Conservation (phyloP, 2,888 invertebrate species). For the Eilema sororculum region DNA sequence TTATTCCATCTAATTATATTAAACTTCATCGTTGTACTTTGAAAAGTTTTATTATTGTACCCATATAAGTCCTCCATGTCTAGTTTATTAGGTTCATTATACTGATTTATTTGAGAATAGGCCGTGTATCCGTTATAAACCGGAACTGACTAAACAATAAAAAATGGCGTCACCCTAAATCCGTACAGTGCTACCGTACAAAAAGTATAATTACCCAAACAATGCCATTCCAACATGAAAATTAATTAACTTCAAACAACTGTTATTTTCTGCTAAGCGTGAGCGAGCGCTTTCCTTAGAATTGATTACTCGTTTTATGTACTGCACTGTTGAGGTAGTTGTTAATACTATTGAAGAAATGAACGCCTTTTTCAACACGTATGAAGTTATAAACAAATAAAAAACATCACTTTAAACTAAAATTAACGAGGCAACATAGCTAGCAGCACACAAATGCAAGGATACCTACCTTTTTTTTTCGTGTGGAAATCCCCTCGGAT, state of each 20-base stretch:
- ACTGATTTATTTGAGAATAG: background rate
- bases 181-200: background rate
- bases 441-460: too few species aligned
- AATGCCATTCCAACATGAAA: constrained; percentile 1
- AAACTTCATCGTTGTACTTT: too few species aligned
- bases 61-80: too few species aligned
- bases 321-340: background rate
- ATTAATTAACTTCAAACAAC: background rate
- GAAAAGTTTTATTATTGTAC: background rate
- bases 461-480: too few species aligned
- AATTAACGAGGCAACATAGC: too few species aligned
- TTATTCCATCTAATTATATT: background rate
- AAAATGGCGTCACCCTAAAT: background rate
- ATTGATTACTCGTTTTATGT: background rate
- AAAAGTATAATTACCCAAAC: constrained; percentile 22
- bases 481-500: too few species aligned
- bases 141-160: background rate
- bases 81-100: background rate
- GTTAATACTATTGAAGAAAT: too few species aligned
- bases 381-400: too few species aligned
- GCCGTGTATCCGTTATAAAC: background rate
- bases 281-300: background rate
- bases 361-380: too few species aligned
- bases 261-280: background rate
- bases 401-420: too few species aligned